A percentile compares a stretch with the other conserved stretches of the same genome.
Evolutionary conservation across 64 coral and sea anemone species (phyloP).

Genomic region (Catalaphyllia jardinei): DNA sequence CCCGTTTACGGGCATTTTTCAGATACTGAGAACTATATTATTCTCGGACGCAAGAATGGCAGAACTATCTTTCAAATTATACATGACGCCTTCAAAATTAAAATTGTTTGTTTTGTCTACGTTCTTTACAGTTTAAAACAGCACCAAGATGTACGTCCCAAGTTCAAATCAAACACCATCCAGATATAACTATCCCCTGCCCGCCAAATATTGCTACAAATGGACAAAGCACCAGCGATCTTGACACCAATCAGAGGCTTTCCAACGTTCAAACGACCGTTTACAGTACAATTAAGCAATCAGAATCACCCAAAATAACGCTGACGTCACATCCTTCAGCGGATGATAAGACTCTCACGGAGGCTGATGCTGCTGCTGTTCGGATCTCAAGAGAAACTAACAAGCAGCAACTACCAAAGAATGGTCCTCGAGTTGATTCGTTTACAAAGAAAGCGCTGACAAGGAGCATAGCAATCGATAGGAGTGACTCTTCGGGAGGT

Average conservation of each 20-base stretch:
- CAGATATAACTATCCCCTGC: constrained; percentile 43
- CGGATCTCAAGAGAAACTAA: neutral
- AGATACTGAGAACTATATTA: too few species aligned
- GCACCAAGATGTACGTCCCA: constrained; percentile 25
- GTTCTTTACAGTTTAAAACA: neutral
- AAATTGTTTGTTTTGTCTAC: neutral
- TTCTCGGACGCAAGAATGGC: too few species aligned
- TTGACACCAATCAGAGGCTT: neutral
- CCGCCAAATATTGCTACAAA: constrained; percentile 1
- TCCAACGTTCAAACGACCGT: neutral
- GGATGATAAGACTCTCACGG: neutral
- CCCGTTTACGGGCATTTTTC: too few species aligned
- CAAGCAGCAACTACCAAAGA: neutral
- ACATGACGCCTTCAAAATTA: neutral
- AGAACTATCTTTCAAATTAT: too few species aligned
- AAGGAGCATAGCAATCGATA: constrained; percentile 29
- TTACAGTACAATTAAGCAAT: neutral
- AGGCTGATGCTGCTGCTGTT: neutral
- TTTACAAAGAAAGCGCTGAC: neutral
- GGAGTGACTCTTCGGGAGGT: constrained; percentile 30
- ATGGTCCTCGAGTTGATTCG: neutral
- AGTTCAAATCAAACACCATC: constrained; percentile 66
- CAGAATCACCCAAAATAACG: constrained; percentile 7
- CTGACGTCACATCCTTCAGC: constrained; percentile 17
- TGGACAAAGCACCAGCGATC: neutral